A percentile compares a stretch with the other conserved stretches of the same genome.
Conservation (phyloP, 2,113 vertebrate genomes). For the Mirza zaza region DNA sequence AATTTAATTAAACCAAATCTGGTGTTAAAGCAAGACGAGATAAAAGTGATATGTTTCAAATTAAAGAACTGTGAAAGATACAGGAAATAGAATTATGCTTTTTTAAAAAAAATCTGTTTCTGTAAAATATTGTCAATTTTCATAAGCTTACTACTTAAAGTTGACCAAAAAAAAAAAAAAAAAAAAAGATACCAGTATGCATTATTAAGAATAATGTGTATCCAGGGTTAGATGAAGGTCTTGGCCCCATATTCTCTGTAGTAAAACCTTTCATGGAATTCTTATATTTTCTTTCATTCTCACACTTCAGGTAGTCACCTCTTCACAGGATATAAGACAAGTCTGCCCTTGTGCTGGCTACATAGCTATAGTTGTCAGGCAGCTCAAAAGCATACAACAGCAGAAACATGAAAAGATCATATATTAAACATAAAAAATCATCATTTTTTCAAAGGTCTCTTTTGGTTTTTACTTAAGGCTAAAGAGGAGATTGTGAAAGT, state of each 20-base stretch:
- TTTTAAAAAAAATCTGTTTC: slow-evolving; percentile 81
- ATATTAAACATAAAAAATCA: slow-evolving; percentile 85
- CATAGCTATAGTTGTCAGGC: slow-evolving; percentile 82
- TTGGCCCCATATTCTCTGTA: slow-evolving; percentile 85
- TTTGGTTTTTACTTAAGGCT: slow-evolving; percentile 84
- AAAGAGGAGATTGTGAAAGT: slow-evolving; percentile 79
- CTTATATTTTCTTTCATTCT: slow-evolving; percentile 85
- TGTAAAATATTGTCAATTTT: slow-evolving; percentile 87
- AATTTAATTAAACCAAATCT: too few relatives aligned
- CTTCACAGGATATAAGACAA: slow-evolving; percentile 84
- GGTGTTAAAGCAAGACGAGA: slow-evolving; percentile 88
- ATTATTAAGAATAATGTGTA: slow-evolving; percentile 89
- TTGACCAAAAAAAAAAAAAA: slow-evolving; percentile 77
- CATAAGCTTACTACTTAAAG: slow-evolving; percentile 82
- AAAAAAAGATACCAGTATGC: slow-evolving; percentile 78
- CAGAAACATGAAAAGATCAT: slow-evolving; percentile 85
- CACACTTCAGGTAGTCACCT: slow-evolving; percentile 88
- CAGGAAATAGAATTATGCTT: slow-evolving; percentile 83
- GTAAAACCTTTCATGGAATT: slow-evolving; percentile 86
- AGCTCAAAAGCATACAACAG: slow-evolving; percentile 85
- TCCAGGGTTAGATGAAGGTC: slow-evolving; percentile 88
- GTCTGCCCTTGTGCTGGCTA: slow-evolving; percentile 81
- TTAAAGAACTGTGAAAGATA: slow-evolving; percentile 88
- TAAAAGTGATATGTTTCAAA: slow-evolving; percentile 89
- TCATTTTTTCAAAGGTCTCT: slow-evolving; percentile 84